Conservation (phyloP, 53 echinoderm and acorn worm genomes). For the Crossaster papposus region DNA sequence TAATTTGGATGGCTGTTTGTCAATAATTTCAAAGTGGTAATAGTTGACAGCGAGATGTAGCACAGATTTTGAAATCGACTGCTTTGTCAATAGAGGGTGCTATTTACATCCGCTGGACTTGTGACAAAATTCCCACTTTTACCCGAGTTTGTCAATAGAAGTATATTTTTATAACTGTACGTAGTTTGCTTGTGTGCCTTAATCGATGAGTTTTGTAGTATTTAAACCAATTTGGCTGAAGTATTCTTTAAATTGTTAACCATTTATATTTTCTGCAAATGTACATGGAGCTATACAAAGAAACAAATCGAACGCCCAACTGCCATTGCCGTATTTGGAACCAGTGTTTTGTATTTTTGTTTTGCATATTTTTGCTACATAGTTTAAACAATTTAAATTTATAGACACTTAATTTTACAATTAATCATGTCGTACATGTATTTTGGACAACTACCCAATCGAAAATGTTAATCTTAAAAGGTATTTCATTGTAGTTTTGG, state of each 20-base stretch:
- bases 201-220: not conserved
- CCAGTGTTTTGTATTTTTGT: not conserved
- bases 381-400: too few relatives aligned
- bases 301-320: too few relatives aligned
- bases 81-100: not conserved
- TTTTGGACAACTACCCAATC: too few relatives aligned
- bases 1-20: not conserved
- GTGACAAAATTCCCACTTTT: not conserved
- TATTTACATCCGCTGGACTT: not conserved
- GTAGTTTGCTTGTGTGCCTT: constrained; percentile 38
- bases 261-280: not conserved
- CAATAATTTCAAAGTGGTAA: too few relatives aligned
- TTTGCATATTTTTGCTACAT: too few relatives aligned
- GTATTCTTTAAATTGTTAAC: not conserved
- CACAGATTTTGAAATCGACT: not conserved
- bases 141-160: not conserved
- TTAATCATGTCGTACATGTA: too few relatives aligned
- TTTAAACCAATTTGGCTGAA: not conserved
- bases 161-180: constrained; percentile 48
- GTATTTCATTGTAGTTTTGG: not conserved
- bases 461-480: not conserved
- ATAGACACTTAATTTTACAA: too few relatives aligned
- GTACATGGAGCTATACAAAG: too few relatives aligned
- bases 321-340: not conserved
- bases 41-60: too few relatives aligned